Percentiles rank a stretch among this genome's conserved stretches.
Conservation (phyloP, 2,888 invertebrate species). For the Tenthredo amoena region DNA sequence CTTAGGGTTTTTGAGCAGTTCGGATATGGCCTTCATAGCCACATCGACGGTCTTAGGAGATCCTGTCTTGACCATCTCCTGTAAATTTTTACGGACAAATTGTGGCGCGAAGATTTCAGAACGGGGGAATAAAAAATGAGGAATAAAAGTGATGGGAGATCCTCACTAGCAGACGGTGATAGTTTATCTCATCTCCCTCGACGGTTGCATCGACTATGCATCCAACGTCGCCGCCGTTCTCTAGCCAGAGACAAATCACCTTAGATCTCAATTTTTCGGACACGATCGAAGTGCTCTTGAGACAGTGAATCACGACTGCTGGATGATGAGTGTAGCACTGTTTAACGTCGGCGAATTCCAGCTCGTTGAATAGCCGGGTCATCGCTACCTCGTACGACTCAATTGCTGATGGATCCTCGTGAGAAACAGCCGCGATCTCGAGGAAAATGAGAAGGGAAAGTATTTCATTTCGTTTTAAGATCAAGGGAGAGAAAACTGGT, state of each 20-base stretch:
- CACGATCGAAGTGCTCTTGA: constrained; percentile 56
- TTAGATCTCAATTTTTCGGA: constrained; percentile 56
- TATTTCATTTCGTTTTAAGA: too few relatives aligned
- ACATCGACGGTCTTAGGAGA: constrained; percentile 18
- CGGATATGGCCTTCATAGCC: constrained; percentile 60
- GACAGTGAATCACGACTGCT: constrained; percentile 60
- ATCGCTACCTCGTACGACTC: constrained; percentile 56
- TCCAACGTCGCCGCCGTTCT: constrained; percentile 60
- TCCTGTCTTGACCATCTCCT: constrained; percentile 44
- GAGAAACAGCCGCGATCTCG: constrained; percentile 56
- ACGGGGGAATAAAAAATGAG: not conserved
- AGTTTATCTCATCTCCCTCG: constrained; percentile 53
- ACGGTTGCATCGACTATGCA: constrained; percentile 47
- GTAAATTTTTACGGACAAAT: not conserved
- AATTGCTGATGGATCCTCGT: constrained; percentile 51
- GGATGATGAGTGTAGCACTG: constrained; percentile 66
- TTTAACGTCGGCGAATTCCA: constrained; percentile 58
- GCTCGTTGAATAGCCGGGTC: constrained; percentile 52
- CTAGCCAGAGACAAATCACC: constrained; percentile 65
- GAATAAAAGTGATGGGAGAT: not conserved
- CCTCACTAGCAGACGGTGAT: constrained; percentile 58
- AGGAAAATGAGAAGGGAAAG: not conserved
- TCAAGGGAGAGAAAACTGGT: too few relatives aligned
- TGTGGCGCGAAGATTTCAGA: not conserved
- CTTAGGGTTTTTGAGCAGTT: constrained; percentile 54